A percentile compares a stretch with the other conserved stretches of the same genome.
phyloP scores from a whole-genome alignment of 2,113 vertebrate genomes.

The Xiphorhynchus elegans region DNA sequence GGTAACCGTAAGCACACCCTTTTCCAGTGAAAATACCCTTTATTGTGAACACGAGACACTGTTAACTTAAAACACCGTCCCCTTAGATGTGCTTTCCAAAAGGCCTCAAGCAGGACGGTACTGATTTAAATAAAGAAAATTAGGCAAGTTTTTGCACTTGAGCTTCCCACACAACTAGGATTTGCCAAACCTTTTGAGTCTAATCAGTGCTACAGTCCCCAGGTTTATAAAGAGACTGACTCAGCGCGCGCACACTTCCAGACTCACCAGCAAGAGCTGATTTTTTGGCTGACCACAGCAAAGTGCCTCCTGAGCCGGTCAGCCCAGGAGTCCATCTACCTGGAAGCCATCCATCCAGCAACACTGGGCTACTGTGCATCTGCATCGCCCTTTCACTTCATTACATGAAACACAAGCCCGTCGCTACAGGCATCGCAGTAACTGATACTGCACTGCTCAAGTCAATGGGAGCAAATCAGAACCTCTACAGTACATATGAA shows the following conservation, averaged over 20 bases:
- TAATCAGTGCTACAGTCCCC: not conserved
- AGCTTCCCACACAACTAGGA: not conserved
- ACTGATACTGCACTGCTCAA: not conserved
- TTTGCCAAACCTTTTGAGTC: not conserved
- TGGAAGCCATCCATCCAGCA: constrained; percentile 14
- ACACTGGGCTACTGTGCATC: not conserved
- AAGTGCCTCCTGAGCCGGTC: not conserved
- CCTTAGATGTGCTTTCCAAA: constrained; percentile 36
- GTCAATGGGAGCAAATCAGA: constrained; percentile 17
- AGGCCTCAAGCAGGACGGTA: not conserved
- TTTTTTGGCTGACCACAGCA: not conserved
- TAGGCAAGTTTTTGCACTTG: not conserved
- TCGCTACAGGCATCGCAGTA: not conserved
- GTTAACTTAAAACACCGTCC: not conserved
- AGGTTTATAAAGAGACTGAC: not conserved
- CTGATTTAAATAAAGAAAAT: constrained; percentile 50
- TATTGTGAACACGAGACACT: not conserved
- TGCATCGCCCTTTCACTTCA: not conserved
- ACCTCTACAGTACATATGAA: not conserved
- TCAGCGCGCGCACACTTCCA: not conserved
- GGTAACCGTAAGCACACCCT: not conserved
- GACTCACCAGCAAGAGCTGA: constrained; percentile 27
- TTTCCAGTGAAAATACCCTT: not conserved
- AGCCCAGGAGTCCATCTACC: constrained; percentile 7
- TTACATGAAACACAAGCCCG: not conserved